These are phyloP conservation scores for Electrophaes corylata DNA, from an alignment of 2,888 invertebrate genomes.

Conservation along the genomic window DNA sequence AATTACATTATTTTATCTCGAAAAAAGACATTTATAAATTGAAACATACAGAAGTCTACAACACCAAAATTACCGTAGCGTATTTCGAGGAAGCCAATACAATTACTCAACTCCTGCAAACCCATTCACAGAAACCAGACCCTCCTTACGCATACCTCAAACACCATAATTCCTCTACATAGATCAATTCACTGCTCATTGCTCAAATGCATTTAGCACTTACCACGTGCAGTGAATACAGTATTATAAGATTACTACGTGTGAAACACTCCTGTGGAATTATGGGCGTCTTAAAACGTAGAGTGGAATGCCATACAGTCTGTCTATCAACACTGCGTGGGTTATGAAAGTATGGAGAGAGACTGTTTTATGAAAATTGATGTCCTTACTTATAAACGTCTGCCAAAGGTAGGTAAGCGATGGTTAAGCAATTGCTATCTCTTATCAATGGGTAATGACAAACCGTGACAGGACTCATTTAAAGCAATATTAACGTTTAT, in stretches of 20 bases:
- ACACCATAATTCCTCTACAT: conserved; percentile 13
- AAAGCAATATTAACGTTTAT: too few species aligned
- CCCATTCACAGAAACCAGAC: conserved; percentile 8
- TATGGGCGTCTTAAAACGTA: conserved; percentile 70
- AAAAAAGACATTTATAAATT: too few species aligned
- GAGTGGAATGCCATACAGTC: conserved; percentile 55
- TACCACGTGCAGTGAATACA: conserved; percentile 59
- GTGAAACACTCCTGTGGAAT: conserved; percentile 69
- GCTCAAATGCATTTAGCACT: conserved; percentile 45
- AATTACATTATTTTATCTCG: too few species aligned
- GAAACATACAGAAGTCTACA: too few species aligned
- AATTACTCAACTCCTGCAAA: conserved; percentile 1
- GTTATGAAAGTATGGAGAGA: conserved; percentile 32
- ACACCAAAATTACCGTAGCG: neutral
- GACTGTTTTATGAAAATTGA: conserved; percentile 2
- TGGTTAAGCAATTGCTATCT: too few species aligned
- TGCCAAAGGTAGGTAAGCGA: too few species aligned
- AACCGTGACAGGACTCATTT: too few species aligned
- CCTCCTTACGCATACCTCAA: conserved; percentile 8
- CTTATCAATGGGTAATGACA: too few species aligned
- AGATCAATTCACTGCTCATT: conserved; percentile 33
- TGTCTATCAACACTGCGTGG: conserved; percentile 56
- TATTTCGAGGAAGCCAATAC: conserved; percentile 9
- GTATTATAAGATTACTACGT: conserved; percentile 72
- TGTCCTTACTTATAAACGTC: too few species aligned